A percentile compares a stretch with the other conserved stretches of the same genome.
Conservation (phyloP, 2,797 vertebrate genomes). For the Bryconaethiops microstoma region DNA sequence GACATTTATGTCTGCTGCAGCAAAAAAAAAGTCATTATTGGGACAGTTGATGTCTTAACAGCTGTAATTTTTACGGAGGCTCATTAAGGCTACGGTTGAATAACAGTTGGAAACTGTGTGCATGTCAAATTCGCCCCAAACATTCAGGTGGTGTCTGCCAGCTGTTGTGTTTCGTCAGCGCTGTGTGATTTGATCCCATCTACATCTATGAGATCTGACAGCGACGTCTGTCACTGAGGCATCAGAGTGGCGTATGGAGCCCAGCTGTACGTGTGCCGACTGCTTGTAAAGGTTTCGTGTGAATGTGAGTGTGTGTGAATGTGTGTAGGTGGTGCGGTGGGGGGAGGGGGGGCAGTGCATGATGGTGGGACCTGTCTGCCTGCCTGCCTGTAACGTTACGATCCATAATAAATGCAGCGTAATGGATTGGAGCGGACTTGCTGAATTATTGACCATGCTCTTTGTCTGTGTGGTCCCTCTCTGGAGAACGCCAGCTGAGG, state of each 20-base stretch:
- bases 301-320: slow-evolving; percentile 7
- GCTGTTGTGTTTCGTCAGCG: slow-evolving; percentile 1
- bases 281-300: slow-evolving; percentile 40
- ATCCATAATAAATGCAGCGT: slow-evolving; percentile 78
- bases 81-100: neutral
- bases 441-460: slow-evolving; percentile 78
- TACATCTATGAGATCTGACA: neutral
- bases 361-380: slow-evolving; percentile 24
- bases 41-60: neutral
- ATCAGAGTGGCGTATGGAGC: slow-evolving; percentile 1
- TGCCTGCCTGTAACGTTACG: slow-evolving; percentile 56
- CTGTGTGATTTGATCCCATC: neutral
- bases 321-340: neutral
- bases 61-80: neutral
- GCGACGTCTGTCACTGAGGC: neutral
- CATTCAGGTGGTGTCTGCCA: neutral
- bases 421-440: slow-evolving; percentile 75
- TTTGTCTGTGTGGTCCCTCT: slow-evolving; percentile 65
- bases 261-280: slow-evolving; percentile 20
- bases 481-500: slow-evolving; percentile 34
- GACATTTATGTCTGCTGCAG: neutral
- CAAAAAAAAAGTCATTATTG: neutral
- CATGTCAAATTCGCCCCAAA: neutral
- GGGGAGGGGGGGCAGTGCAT: neutral
- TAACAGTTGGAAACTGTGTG: neutral